Evolutionary conservation across 2,797 vertebrate species (phyloP).

Genomic region (Okamejei kenojei): DNA sequence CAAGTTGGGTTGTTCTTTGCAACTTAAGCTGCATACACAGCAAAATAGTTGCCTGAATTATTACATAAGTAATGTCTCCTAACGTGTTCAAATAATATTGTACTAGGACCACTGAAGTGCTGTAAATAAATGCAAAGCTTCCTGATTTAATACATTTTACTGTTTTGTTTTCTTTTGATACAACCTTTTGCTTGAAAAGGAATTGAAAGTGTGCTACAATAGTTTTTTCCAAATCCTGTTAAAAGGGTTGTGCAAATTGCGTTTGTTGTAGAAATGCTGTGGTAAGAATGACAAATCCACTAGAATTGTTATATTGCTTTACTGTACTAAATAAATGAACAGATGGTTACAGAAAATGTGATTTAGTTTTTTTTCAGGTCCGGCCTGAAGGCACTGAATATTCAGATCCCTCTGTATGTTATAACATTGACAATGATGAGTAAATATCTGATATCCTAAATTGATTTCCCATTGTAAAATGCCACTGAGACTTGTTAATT

Average conservation of each 20-base stretch:
- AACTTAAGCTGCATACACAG: slow-evolving; percentile 31
- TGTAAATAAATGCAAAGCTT: slow-evolving; percentile 38
- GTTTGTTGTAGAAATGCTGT: slow-evolving; percentile 38
- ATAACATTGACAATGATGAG: no score
- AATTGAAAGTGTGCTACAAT: slow-evolving; percentile 28
- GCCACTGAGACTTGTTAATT: neutral
- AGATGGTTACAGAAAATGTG: slow-evolving; percentile 30
- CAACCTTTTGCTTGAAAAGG: slow-evolving; percentile 32
- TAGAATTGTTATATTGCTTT: slow-evolving; percentile 38
- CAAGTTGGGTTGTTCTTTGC: slow-evolving; percentile 22
- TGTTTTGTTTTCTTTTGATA: slow-evolving; percentile 36
- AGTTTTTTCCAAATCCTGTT: slow-evolving; percentile 36
- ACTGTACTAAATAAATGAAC: slow-evolving; percentile 36
- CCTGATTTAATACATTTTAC: slow-evolving; percentile 39
- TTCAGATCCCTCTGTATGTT: neutral
- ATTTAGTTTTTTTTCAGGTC: neutral
- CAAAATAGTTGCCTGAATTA: slow-evolving; percentile 36
- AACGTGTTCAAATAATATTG: slow-evolving; percentile 32
- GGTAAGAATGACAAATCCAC: slow-evolving; percentile 37
- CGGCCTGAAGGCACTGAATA: neutral
- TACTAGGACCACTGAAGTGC: slow-evolving; percentile 37
- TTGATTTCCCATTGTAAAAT: neutral
- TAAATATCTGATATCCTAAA: neutral
- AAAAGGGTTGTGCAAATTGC: slow-evolving; percentile 37
- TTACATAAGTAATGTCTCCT: slow-evolving; percentile 34